These are phyloP conservation scores for Drosophila neotestacea DNA, from an alignment of 2,888 invertebrate species.

Conservation along the genomic window DNA sequence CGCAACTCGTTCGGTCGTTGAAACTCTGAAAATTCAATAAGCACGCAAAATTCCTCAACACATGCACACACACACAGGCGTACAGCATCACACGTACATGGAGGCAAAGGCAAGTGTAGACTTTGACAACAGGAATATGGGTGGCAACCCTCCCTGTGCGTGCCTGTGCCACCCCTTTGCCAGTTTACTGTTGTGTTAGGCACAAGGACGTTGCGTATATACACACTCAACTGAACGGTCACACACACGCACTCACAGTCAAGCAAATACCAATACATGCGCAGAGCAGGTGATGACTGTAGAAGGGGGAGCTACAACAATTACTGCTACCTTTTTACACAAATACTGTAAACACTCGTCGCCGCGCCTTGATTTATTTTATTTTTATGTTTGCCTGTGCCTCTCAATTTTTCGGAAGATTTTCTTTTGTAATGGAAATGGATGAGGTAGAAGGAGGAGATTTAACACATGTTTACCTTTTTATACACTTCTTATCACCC, in stretches of 20 bases:
- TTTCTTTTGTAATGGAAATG: not conserved
- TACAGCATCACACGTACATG: conserved; percentile 27
- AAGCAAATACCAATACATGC: conserved; percentile 57
- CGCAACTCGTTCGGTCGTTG: conserved; percentile 50
- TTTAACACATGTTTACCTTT: conserved; percentile 48
- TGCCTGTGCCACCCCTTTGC: conserved; percentile 10
- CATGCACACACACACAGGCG: conserved; percentile 23
- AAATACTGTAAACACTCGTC: conserved; percentile 70
- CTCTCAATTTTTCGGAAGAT: conserved; percentile 16
- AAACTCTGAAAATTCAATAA: conserved; percentile 73
- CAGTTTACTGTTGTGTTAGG: conserved; percentile 69
- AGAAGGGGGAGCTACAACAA: conserved; percentile 32
- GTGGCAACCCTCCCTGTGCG: conserved; percentile 35
- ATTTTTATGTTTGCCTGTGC: conserved; percentile 30
- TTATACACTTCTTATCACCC: conserved; percentile 48
- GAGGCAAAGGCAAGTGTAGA: conserved; percentile 71
- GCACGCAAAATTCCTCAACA: conserved; percentile 74
- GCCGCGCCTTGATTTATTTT: conserved; percentile 58
- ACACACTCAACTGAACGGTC: conserved; percentile 30
- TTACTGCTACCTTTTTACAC: conserved; percentile 49
- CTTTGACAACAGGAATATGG: conserved; percentile 73
- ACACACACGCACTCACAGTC: conserved; percentile 28
- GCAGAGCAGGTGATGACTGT: conserved; percentile 36
- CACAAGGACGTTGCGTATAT: conserved; percentile 74
- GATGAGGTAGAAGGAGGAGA: not conserved